phyloP scores from a whole-genome alignment of 2,888 invertebrate species.

The Andrena flavipes region DNA sequence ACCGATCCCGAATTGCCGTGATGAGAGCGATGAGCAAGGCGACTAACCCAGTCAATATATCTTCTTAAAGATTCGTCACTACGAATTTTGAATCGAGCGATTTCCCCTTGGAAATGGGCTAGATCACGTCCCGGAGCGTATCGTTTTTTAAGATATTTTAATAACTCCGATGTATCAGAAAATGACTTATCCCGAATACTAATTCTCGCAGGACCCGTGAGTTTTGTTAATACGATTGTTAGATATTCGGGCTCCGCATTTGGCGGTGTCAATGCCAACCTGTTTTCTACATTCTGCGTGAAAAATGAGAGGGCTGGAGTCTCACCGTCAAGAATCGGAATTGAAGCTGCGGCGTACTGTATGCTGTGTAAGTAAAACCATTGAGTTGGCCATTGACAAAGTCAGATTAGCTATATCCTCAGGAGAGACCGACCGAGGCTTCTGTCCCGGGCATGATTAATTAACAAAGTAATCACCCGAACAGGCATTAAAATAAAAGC shows the following conservation, averaged over 20 bases:
- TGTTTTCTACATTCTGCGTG: background rate
- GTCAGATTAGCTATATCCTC: background rate
- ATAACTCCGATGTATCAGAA: background rate
- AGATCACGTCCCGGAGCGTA: background rate
- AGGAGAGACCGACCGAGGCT: background rate
- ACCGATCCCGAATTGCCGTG: background rate
- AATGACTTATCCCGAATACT: background rate
- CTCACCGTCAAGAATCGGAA: background rate
- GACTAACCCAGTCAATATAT: too few relatives aligned
- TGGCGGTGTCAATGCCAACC: conserved; percentile 4
- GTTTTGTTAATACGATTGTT: background rate
- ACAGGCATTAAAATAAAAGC: too few relatives aligned
- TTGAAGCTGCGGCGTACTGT: background rate
- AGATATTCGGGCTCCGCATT: conserved; percentile 1
- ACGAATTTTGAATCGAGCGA: background rate
- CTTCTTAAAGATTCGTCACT: background rate
- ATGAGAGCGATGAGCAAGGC: too few relatives aligned
- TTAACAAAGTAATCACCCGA: too few relatives aligned
- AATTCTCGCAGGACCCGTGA: background rate
- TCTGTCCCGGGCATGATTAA: background rate
- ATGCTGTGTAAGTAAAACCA: background rate
- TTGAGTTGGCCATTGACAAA: background rate
- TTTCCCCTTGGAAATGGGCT: background rate
- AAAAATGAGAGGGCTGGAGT: background rate
- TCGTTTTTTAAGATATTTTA: background rate